Conservation (phyloP, 2,797 vertebrate genomes). For the Melanotaenia trifasciata region DNA sequence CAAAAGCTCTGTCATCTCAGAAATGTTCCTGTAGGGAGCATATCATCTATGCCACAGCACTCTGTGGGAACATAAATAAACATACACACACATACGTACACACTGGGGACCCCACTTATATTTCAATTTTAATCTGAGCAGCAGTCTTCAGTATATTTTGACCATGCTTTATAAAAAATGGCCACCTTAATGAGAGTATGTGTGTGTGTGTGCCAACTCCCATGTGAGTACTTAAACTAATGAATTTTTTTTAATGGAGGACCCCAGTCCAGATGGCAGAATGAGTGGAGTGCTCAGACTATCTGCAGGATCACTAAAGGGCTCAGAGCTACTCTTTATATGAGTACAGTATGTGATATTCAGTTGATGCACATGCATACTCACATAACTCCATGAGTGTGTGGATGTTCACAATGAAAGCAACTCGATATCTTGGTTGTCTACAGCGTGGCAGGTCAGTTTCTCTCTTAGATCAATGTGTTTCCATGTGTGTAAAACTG, state of each 20-base stretch:
- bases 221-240: slow-evolving; percentile 71
- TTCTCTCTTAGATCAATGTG: slow-evolving; percentile 3
- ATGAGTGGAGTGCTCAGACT: slow-evolving; percentile 32
- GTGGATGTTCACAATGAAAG: slow-evolving; percentile 15
- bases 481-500: not conserved
- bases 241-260: slow-evolving; percentile 71
- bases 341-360: slow-evolving; percentile 2
- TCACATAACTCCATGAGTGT: slow-evolving; percentile 1
- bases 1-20: slow-evolving; percentile 65
- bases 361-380: not conserved
- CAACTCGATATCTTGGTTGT: not conserved
- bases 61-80: slow-evolving; percentile 7
- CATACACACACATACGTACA: slow-evolving; percentile 26
- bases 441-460: not conserved
- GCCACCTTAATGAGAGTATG: slow-evolving; percentile 32
- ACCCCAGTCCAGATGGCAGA: slow-evolving; percentile 54
- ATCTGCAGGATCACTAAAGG: slow-evolving; percentile 43
- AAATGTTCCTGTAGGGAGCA: slow-evolving; percentile 42
- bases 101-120: slow-evolving; percentile 15
- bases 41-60: not conserved
- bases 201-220: slow-evolving; percentile 48
- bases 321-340: slow-evolving; percentile 16
- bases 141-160: slow-evolving; percentile 47
- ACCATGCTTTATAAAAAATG: slow-evolving; percentile 48
- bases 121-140: slow-evolving; percentile 29